Evolutionary conservation across 2,797 vertebrate species (phyloP).

Genomic region (Scomberomorus guttatus): DNA sequence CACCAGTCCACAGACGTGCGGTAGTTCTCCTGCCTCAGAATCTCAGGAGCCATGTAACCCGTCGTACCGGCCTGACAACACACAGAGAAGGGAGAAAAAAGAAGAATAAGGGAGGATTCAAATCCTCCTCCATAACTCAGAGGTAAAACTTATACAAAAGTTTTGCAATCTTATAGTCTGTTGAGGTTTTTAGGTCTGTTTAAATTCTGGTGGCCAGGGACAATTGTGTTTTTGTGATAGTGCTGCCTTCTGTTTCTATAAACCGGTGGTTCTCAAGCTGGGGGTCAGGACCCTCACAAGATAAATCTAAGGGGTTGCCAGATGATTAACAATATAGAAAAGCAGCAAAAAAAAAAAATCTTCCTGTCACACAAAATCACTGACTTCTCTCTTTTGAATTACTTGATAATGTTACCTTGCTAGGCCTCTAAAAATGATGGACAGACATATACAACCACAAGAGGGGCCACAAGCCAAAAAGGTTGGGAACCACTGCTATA

Average conservation of each 20-base stretch:
- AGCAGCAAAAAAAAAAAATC: neutral
- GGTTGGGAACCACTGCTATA: neutral
- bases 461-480: neutral
- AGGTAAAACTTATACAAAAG: neutral
- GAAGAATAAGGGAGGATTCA: neutral
- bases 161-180: neutral
- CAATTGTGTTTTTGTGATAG: too few relatives aligned
- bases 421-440: too few relatives aligned
- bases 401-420: neutral
- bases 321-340: neutral
- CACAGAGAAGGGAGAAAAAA: neutral
- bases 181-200: neutral
- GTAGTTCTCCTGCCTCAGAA: constrained; percentile 87
- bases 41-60: constrained; percentile 86
- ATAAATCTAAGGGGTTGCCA: neutral
- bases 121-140: neutral
- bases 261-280: neutral
- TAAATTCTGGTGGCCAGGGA: neutral
- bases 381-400: neutral
- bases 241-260: neutral
- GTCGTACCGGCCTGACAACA: constrained; percentile 79
- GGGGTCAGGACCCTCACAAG: too few relatives aligned
- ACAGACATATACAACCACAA: too few relatives aligned
- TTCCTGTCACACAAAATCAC: neutral
- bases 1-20: constrained; percentile 93